These are phyloP conservation scores for Mesorhabditis belari DNA, from an alignment of 2,888 invertebrate genomes.

Conservation along the genomic window DNA sequence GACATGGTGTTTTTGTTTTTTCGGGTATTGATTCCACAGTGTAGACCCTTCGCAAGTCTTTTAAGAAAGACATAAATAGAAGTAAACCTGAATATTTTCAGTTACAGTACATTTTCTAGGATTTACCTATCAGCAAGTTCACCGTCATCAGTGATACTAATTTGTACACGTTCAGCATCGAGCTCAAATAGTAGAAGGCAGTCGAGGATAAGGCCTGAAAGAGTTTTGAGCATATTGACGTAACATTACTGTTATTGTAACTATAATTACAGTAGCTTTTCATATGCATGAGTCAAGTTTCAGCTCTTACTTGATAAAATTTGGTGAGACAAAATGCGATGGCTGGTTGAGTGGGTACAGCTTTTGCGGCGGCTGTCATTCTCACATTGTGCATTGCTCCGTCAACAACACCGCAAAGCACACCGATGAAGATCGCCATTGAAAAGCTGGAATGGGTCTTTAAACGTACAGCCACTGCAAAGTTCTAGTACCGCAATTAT, in stretches of 20 bases:
- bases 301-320: constrained; percentile 30
- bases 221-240: not conserved
- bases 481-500: too few species aligned
- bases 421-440: constrained; percentile 14
- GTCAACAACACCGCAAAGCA: constrained; percentile 25
- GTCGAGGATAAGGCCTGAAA: not conserved
- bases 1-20: too few species aligned
- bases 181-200: not conserved
- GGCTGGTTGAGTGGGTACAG: constrained; percentile 19
- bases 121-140: constrained; percentile 3
- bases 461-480: too few species aligned
- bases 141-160: not conserved
- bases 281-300: not conserved
- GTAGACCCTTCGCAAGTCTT: not conserved
- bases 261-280: too few species aligned
- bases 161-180: not conserved
- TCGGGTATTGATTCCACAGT: too few species aligned
- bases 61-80: not conserved
- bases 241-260: not conserved
- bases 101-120: not conserved
- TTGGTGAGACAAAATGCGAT: constrained; percentile 32
- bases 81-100: not conserved
- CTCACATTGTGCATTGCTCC: constrained; percentile 24
- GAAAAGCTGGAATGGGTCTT: too few species aligned
- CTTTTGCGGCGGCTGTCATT: constrained; percentile 23